Base-by-base conservation (phyloP, 2,888 invertebrate species). In the Tineola bisselliella region DNA sequence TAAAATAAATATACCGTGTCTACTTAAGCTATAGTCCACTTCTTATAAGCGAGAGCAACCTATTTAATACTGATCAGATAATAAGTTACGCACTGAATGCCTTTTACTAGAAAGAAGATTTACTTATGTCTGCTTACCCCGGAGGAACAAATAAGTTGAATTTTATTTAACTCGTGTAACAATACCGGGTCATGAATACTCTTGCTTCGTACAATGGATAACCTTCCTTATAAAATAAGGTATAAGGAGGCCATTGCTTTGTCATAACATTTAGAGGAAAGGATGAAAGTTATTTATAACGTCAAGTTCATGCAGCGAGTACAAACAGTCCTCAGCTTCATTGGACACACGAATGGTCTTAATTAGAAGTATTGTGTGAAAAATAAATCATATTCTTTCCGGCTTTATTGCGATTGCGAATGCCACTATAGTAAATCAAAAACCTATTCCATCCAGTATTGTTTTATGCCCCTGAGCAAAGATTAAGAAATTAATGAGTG, bases 341-440 rank as follows among this genome's bases (percentile, higher is more conserved):
- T 79, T 74, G 76, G 75, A 64, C 76, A 75, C 79, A 80, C 80
- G 82, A 79, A 79, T 81, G 81, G 83, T 83, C 86, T 84, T 84
- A 84, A 84, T 86, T 84, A 86, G 83, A 84, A 81, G 81, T 77
- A 84, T 84, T 84, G 84, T 86, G 71, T 64, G 70, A 72, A 73
- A 74, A 69, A 77, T 82, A 82, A 83, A 79, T 81, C 80, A 84
- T 79, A 72, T 67, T 69, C 68, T 70, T 70, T 68, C 74, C 69
- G 64, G 71, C 76, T 74, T 75, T 76, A 52, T 61, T 31, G 31
- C 63, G 63, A 64, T 25, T 60, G 62, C 63, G 64, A 62, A 62
- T 63, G 63, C 63, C 63, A n/a, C n/a, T 69, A 71, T 70, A 72
- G 76, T 84, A 84, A 84, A 84, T 84, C 80, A 84, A 79, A 73